Evolutionary conservation across 2,888 invertebrate species (phyloP).

Genomic region (Drosophila gaucha): DNA sequence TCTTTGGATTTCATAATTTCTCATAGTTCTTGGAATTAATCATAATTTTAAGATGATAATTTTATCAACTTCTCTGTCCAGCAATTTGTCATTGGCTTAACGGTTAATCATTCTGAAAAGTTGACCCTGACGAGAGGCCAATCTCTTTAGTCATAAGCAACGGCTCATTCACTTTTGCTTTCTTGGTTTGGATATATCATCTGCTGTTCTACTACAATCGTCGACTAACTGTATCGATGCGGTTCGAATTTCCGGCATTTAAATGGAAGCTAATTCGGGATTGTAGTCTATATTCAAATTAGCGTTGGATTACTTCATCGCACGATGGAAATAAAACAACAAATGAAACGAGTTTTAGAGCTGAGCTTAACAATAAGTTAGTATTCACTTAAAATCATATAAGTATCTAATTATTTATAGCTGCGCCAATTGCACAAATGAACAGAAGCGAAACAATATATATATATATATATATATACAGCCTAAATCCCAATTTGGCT

Average conservation of each 20-base stretch:
- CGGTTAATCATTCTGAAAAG: constrained; percentile 48
- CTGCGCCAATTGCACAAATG: constrained; percentile 9
- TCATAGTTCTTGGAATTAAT: constrained; percentile 9
- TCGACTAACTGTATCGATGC: constrained; percentile 44
- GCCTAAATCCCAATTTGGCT: constrained; percentile 2
- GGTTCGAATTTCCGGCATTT: constrained; percentile 64
- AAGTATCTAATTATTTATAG: constrained; percentile 19
- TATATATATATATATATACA: neutral
- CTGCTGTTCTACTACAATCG: constrained; percentile 46
- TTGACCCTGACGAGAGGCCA: constrained; percentile 41
- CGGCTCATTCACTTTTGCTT: constrained; percentile 52
- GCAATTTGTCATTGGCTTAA: constrained; percentile 36
- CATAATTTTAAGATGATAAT: constrained; percentile 11
- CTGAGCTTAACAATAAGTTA: constrained; percentile 25
- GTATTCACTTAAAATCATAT: constrained; percentile 21
- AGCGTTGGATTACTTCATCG: constrained; percentile 68
- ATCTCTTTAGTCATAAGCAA: constrained; percentile 12
- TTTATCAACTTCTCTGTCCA: neutral
- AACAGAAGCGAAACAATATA: neutral
- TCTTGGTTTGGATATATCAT: constrained; percentile 30
- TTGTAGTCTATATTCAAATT: constrained; percentile 43
- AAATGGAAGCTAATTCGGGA: constrained; percentile 48
- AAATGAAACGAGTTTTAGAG: constrained; percentile 54
- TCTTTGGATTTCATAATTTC: constrained; percentile 14
- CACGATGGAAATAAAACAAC: constrained; percentile 17